These are phyloP conservation scores for Nomada goodeniana DNA, from an alignment of 2,888 invertebrate species.

Conservation along the genomic window DNA sequence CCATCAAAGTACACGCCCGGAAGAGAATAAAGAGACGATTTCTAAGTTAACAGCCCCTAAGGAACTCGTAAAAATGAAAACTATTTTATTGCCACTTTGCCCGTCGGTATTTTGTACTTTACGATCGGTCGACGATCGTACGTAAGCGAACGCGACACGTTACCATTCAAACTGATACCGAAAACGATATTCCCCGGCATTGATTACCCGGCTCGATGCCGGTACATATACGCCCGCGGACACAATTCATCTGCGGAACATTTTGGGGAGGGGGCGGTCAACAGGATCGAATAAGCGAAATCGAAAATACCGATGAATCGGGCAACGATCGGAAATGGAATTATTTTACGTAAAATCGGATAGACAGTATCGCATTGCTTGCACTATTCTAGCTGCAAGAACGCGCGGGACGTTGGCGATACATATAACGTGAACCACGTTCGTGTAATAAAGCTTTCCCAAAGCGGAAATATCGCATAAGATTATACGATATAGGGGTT, in stretches of 20 bases:
- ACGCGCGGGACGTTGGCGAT: conserved; percentile 34
- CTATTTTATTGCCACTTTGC: conserved; percentile 21
- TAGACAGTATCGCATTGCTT: conserved; percentile 11
- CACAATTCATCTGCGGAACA: conserved; percentile 12
- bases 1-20: not conserved
- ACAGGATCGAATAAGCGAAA: conserved; percentile 11
- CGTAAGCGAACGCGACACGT: conserved; percentile 18
- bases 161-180: not conserved
- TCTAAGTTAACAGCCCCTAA: conserved; percentile 8
- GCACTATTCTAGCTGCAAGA: not conserved
- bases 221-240: conserved; percentile 10
- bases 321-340: conserved; percentile 32
- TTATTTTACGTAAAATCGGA: conserved; percentile 33
- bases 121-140: conserved; percentile 21
- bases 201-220: conserved; percentile 28
- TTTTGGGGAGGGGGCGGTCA: not conserved
- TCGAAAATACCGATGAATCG: conserved; percentile 1
- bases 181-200: conserved; percentile 28
- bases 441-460: conserved; percentile 41
- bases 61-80: conserved; percentile 32
- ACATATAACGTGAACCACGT: conserved; percentile 33
- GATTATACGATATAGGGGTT: conserved; percentile 43
- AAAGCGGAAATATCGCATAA: conserved; percentile 44
- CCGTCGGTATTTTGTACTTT: not conserved
- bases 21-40: not conserved